Evolutionary conservation across 1,140 invertebrate species (phyloP), one percentile per base, ranked within the genome.

Genomic region (Dendrolimus punctatus): DNA sequence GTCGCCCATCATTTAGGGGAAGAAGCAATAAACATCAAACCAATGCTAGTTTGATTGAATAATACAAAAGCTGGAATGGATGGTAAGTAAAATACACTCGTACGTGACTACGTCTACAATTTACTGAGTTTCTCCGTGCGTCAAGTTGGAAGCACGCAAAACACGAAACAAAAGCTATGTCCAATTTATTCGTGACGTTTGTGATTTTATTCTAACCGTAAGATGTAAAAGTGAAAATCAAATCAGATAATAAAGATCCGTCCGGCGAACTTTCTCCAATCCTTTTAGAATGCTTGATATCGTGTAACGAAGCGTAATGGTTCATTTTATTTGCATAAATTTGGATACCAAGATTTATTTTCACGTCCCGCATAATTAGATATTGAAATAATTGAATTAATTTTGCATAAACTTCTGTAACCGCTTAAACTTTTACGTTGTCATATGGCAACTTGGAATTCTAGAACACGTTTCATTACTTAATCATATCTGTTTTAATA

Each of bases 241-340:
- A 71, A 68, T 73, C 58, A 68, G 51, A 60, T 55, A 69, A 66
- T 63, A 66, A 62, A 71, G 63, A 73, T 71, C 55, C 64, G 60
- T 69, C 64, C 51, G 52, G 53, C 47, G 44, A 67, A 77, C 59
- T 76, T 71, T 60, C 54, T 59, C 57, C 64, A 71, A 76, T 71
- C 69, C 69, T 71, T 77, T 71, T 64, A 61, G 62, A 62, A 58
- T 57, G 64, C 61, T 61, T 69, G 69, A 76, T 78, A 66, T 68
- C 62, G 72, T 67, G 72, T 79, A 81, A 81, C 75, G 76, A 80
- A 79, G 73, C 79, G 64, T 69, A 69, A 67, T 71, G 66, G 64
- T 68, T 69, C 69, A 73, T 76, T 80, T 74, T 79, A 80, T 82
- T 80, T 80, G 74, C 76, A 82, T 82, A 79, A 82, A 78, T 80